These are phyloP conservation scores for Catharus fuscescens DNA, from an alignment of 2,113 vertebrate species.

Conservation along the genomic window DNA sequence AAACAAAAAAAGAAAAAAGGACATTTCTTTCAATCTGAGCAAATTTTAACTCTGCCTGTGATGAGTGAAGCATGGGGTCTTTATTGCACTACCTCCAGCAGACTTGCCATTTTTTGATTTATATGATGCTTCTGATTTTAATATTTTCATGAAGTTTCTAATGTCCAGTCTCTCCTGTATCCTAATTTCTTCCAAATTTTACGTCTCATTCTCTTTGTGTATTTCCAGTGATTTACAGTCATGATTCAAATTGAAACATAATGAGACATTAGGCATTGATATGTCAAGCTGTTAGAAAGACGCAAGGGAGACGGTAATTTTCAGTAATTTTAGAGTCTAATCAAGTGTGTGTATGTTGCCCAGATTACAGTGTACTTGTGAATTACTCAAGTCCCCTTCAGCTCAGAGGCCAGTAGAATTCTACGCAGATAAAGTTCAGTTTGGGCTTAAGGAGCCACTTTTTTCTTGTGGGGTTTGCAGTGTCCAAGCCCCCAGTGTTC, in stretches of 20 bases:
- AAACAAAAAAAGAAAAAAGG: not conserved
- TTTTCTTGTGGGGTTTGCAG: not conserved
- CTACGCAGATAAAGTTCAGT: not conserved
- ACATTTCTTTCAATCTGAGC: not conserved
- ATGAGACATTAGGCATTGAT: not conserved
- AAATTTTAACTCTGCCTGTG: not conserved
- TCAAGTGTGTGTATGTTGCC: not conserved
- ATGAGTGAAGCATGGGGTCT: not conserved
- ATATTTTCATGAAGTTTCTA: not conserved
- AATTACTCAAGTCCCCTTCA: not conserved
- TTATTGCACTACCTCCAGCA: not conserved
- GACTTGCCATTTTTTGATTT: not conserved
- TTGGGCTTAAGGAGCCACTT: not conserved
- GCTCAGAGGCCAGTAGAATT: not conserved
- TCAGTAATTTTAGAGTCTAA: not conserved
- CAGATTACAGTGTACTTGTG: not conserved
- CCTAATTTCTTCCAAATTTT: not conserved
- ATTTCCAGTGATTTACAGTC: not conserved
- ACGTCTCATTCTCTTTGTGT: not conserved
- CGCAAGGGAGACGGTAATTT: not conserved
- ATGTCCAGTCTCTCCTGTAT: not conserved
- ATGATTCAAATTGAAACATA: not conserved
- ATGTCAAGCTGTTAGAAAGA: conserved; percentile 3
- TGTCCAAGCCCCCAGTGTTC: not conserved
- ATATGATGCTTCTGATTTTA: not conserved